Evolutionary conservation across 2,113 vertebrate genomes (phyloP), one percentile per base, ranked within the genome.

Genomic region (Ivindomyrus marchei): DNA sequence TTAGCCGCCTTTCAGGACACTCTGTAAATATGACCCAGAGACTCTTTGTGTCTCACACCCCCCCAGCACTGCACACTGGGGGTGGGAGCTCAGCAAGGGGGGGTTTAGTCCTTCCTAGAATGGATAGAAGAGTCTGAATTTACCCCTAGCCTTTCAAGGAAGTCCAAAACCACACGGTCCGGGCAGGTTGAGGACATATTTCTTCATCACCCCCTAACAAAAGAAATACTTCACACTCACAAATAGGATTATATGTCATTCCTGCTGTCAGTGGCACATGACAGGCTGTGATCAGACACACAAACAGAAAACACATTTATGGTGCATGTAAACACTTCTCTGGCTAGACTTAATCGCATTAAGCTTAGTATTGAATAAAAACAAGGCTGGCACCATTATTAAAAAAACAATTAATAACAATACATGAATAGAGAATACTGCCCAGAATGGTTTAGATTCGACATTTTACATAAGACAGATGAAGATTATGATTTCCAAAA

Each of bases 11-110:
- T 42, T 27, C 50, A 47, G 39, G 49, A 36, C n/a, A 39, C 27
- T 89, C 80, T 90, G 52, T 52, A 90, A 90, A 45, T 86, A 49
- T 85, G 77, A 85, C 36, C 83, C 13, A 52, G 53, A 46, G 36
- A 89, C 47, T 1, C 46, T 56, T 46, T 83, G 80, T 21, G 53
- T 49, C 83, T 47, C n/a, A 15, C 9, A 47, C 11, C 24, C 49
- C 21, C 24, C 31, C 21, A 62, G 80, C 31, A 50, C 19, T 52
- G 5, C 24, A 56, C 50, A 39, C n/a, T 87, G 31, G 47, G 86
- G 86, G 49, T 2, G 86, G 13, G 86, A 49, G 46, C 84, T 47
- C n/a, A 86, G 24, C 19, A 31, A 53, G 27, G 66, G 45, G 85
- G 85, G 47, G 4, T 50, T 31, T 56, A 4, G 15, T 49, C 27